phyloP scores from a whole-genome alignment of 2,888 invertebrate species.

The Vesta saturnalis region DNA sequence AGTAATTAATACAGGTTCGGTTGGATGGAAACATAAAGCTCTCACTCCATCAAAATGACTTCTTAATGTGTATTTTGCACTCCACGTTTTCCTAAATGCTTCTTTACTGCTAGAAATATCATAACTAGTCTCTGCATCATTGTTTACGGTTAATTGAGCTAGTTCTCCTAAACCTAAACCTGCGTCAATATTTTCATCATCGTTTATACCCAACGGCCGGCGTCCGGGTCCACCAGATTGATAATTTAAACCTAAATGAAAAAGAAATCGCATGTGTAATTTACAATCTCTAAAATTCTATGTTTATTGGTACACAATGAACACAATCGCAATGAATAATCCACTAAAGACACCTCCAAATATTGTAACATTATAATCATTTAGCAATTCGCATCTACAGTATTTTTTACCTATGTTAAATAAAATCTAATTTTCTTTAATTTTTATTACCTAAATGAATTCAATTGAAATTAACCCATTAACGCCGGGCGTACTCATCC shows the following conservation, averaged over 20 bases:
- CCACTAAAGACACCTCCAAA: no score
- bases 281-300: no score
- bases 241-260: constrained; percentile 40
- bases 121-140: constrained; percentile 94
- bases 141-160: constrained; percentile 95
- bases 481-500: no score
- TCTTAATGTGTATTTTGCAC: constrained; percentile 94
- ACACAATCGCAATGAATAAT: no score
- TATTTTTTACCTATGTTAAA: no score
- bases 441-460: no score
- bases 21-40: constrained; percentile 93
- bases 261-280: no score
- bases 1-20: constrained; percentile 95
- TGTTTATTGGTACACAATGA: no score
- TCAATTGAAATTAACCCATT: no score
- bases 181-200: constrained; percentile 59
- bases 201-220: constrained; percentile 55
- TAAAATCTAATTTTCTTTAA: no score
- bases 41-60: constrained; percentile 95
- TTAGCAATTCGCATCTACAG: no score
- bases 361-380: no score
- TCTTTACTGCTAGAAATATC: constrained; percentile 88
- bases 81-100: constrained; percentile 94
- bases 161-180: constrained; percentile 80
- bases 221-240: constrained; percentile 50